These are phyloP conservation scores for Triops longicaudatus DNA, from an alignment of 1,140 invertebrate genomes.

Conservation along the genomic window DNA sequence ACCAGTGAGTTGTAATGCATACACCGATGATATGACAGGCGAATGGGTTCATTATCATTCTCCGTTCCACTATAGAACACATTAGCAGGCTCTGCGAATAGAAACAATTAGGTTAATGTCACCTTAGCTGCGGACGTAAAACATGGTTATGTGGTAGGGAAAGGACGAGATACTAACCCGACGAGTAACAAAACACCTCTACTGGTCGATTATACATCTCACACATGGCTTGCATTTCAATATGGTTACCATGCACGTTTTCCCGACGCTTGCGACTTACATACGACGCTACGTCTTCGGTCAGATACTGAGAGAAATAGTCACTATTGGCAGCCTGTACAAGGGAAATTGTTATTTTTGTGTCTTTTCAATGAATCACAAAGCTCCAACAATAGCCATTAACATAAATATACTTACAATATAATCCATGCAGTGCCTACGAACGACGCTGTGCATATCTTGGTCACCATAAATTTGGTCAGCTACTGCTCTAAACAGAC, in stretches of 20 bases:
- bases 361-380: background rate
- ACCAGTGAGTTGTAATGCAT: constrained; percentile 87
- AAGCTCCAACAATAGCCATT: constrained; percentile 18
- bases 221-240: constrained; percentile 88
- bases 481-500: constrained; percentile 81
- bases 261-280: constrained; percentile 67
- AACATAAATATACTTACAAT: constrained; percentile 54
- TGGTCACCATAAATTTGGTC: constrained; percentile 90
- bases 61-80: constrained; percentile 71
- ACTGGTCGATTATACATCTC: constrained; percentile 89
- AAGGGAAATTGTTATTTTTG: constrained; percentile 30
- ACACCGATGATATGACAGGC: constrained; percentile 81
- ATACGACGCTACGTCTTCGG: constrained; percentile 83
- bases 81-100: constrained; percentile 70
- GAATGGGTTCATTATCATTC: constrained; percentile 70
- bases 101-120: background rate
- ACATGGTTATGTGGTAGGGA: background rate
- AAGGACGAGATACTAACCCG: constrained; percentile 47
- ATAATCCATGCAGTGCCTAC: constrained; percentile 87
- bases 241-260: constrained; percentile 83
- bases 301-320: constrained; percentile 87
- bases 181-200: constrained; percentile 82
- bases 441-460: constrained; percentile 77
- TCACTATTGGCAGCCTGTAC: constrained; percentile 68
- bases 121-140: background rate